Evolutionary conservation across 2,888 invertebrate genomes (phyloP).

Genomic region (Dasypogon diadema): DNA sequence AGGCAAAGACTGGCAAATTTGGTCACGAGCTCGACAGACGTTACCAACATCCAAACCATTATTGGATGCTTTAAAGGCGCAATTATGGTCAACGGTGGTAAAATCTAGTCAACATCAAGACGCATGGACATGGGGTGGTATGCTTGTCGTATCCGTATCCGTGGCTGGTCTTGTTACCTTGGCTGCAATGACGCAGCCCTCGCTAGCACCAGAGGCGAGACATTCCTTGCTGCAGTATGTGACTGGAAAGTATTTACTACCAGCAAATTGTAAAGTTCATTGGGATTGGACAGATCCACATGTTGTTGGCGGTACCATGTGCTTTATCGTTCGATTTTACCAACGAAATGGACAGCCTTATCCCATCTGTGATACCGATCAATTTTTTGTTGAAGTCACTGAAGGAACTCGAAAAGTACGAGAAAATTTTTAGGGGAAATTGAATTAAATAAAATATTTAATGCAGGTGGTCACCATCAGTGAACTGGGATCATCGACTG

Average conservation of each 20-base stretch:
- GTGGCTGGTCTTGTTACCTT: slow-evolving; percentile 90
- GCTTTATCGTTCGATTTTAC: slow-evolving; percentile 90
- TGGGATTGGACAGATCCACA: slow-evolving; percentile 95
- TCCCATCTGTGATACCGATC: slow-evolving; percentile 93
- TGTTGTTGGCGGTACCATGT: slow-evolving; percentile 90
- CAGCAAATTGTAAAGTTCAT: slow-evolving; percentile 83
- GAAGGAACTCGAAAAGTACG: slow-evolving; percentile 83
- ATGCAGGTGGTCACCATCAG: slow-evolving; percentile 82
- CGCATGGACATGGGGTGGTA: slow-evolving; percentile 93
- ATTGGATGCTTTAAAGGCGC: slow-evolving; percentile 81
- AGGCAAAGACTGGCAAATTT: slow-evolving; percentile 82
- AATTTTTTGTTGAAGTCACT: slow-evolving; percentile 87
- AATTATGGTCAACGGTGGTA: slow-evolving; percentile 88
- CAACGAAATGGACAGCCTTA: slow-evolving; percentile 95
- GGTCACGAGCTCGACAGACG: slow-evolving; percentile 84
- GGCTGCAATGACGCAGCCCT: slow-evolving; percentile 92
- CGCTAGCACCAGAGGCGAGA: slow-evolving; percentile 89
- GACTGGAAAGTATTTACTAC: slow-evolving; percentile 90
- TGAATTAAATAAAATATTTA: background rate
- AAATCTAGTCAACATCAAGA: slow-evolving; percentile 88
- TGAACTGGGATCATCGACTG: slow-evolving; percentile 88
- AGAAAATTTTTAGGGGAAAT: background rate
- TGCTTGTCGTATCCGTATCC: slow-evolving; percentile 90
- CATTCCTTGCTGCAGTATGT: slow-evolving; percentile 91
- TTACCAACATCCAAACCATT: slow-evolving; percentile 85